These are phyloP conservation scores for Heterodera filipjevi DNA, from an alignment of 2,888 invertebrate genomes.

Conservation along the genomic window DNA sequence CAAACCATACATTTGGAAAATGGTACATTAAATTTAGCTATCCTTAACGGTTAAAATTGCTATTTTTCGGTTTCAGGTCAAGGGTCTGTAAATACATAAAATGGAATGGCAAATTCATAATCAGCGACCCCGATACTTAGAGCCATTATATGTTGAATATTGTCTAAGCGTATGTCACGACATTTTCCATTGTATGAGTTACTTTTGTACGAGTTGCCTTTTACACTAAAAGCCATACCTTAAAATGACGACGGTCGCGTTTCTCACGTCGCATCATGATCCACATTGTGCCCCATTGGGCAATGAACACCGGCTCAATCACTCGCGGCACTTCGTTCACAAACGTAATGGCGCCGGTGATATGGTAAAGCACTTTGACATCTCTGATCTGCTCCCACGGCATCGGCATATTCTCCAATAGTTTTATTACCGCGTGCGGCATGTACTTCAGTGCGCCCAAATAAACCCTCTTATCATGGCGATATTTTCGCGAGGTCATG, in stretches of 20 bases:
- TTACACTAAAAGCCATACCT: constrained; percentile 68
- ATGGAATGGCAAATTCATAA: no score
- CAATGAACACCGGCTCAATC: constrained; percentile 97
- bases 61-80: no score
- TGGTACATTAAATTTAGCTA: no score
- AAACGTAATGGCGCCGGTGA: constrained; percentile 98
- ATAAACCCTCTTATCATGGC: constrained; percentile 97
- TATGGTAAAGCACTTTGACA: constrained; percentile 92
- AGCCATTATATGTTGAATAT: no score
- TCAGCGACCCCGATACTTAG: no score
- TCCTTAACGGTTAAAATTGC: no score
- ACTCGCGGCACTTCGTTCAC: constrained; percentile 99
- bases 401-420: constrained; percentile 99
- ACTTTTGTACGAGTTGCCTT: no score
- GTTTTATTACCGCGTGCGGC: constrained; percentile 98
- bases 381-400: constrained; percentile 99
- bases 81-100: no score
- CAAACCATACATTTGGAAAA: no score
- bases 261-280: constrained; percentile 97
- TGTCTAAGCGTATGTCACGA: no score
- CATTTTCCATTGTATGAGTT: no score
- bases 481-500: constrained; percentile 97
- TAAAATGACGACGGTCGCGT: constrained; percentile 95
- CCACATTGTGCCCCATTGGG: constrained; percentile 99
- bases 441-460: constrained; percentile 97